Evolutionary conservation across 2,888 invertebrate species (phyloP).

Genomic region (Drosophila mercatorum): DNA sequence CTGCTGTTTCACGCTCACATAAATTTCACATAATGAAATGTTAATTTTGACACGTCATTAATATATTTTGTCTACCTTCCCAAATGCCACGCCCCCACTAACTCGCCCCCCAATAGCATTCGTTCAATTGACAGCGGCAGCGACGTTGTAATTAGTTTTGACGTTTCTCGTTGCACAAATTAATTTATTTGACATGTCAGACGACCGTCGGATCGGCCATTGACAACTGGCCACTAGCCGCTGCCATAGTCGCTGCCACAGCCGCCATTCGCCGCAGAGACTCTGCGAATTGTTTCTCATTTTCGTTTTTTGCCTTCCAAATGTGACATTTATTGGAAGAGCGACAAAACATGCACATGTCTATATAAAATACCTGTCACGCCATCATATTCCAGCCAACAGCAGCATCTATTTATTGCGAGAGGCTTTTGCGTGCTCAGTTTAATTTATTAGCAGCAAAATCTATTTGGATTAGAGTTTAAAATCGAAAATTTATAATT

Average conservation of each 20-base stretch:
- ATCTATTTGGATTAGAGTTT: not conserved
- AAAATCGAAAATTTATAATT: not conserved
- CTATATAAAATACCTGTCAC: constrained; percentile 15
- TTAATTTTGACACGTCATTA: constrained; percentile 84
- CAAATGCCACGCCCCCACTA: constrained; percentile 3
- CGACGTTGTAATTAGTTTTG: constrained; percentile 83
- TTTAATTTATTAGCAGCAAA: not conserved
- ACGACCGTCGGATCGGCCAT: constrained; percentile 62
- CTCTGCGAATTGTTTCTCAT: constrained; percentile 33
- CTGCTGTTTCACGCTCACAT: constrained; percentile 24
- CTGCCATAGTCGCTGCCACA: constrained; percentile 24
- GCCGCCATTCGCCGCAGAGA: constrained; percentile 43
- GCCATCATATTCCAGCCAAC: not conserved
- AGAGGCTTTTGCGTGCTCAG: not conserved
- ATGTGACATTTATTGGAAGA: constrained; percentile 70
- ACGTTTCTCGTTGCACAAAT: constrained; percentile 83
- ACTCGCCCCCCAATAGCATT: constrained; percentile 11
- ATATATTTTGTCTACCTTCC: constrained; percentile 78
- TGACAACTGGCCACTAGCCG: constrained; percentile 59
- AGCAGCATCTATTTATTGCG: not conserved
- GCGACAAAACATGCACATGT: constrained; percentile 52
- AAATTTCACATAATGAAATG: constrained; percentile 81
- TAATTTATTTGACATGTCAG: constrained; percentile 83
- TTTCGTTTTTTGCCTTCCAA: constrained; percentile 40
- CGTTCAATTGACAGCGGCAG: constrained; percentile 66